These are phyloP conservation scores for Himalopsyche anomala DNA, from an alignment of 2,888 invertebrate species.

Conservation along the genomic window DNA sequence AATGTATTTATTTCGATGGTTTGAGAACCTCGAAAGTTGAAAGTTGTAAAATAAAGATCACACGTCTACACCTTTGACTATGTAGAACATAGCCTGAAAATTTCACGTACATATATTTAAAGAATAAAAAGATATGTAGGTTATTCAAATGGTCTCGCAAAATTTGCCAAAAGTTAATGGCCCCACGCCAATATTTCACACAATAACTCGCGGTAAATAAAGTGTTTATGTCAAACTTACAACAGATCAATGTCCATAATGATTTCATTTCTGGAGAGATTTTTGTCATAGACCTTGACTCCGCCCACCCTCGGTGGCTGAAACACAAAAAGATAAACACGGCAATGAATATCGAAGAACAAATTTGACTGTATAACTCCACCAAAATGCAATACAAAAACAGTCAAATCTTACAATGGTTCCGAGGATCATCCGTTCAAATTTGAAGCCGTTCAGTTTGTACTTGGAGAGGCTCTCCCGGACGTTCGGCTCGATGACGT, in stretches of 20 bases:
- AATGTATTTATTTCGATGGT: no score
- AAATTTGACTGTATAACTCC: neutral
- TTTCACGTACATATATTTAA: no score
- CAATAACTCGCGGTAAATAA: no score
- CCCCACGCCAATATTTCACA: no score
- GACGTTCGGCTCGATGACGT: conserved; percentile 91
- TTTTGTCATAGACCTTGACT: conserved; percentile 97
- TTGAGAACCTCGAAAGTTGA: no score
- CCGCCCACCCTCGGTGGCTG: conserved; percentile 96
- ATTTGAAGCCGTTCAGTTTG: conserved; percentile 94
- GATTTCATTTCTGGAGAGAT: conserved; percentile 94
- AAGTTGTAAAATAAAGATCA: no score
- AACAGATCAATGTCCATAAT: conserved; percentile 97
- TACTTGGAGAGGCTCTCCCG: conserved; percentile 88
- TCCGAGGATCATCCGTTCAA: conserved; percentile 95
- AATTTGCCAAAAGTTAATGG: no score
- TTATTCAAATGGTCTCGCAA: no score
- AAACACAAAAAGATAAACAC: conserved; percentile 13
- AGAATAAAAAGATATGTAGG: no score
- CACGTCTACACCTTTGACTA: no score
- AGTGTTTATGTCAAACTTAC: conserved; percentile 75
- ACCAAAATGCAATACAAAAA: no score
- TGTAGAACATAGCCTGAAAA: no score
- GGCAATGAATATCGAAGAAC: neutral
- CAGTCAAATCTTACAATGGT: conserved; percentile 85